These are phyloP conservation scores for Amphibalanus amphitrite DNA, from an alignment of 1,140 invertebrate genomes.

Conservation along the genomic window DNA sequence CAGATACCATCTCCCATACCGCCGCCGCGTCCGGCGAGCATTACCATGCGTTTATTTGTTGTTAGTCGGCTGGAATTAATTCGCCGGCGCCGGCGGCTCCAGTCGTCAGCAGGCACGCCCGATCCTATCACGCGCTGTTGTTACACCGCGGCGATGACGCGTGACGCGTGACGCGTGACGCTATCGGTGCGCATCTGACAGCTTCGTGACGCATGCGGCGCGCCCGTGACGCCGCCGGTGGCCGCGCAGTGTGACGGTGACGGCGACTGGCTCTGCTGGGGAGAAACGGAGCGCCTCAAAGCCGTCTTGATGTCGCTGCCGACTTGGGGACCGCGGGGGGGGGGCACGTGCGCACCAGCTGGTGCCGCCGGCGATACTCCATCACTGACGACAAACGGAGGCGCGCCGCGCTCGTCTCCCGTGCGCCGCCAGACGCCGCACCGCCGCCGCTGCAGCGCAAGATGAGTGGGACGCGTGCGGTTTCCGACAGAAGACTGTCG, in stretches of 20 bases:
- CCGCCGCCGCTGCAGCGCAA: background rate
- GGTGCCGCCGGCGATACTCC: background rate
- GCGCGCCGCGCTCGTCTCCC: background rate
- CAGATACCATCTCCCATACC: background rate
- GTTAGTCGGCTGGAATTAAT: background rate
- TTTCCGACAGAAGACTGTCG: too few species aligned
- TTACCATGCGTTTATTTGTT: slow-evolving; percentile 2
- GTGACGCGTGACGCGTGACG: background rate
- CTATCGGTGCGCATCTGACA: too few species aligned
- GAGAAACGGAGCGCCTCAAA: too few species aligned
- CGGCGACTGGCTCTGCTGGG: too few species aligned
- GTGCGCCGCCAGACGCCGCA: background rate
- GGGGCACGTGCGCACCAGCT: background rate
- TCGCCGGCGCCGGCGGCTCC: background rate
- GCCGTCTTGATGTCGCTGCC: too few species aligned
- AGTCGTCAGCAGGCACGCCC: too few species aligned
- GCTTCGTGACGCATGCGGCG: too few species aligned
- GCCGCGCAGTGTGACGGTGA: too few species aligned
- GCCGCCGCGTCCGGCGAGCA: too few species aligned
- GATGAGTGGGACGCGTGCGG: too few species aligned
- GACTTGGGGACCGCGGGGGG: background rate
- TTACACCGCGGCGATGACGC: background rate
- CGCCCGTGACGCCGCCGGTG: too few species aligned
- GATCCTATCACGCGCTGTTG: background rate
- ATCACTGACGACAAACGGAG: background rate